phyloP scores from a whole-genome alignment of 2,888 invertebrate genomes.

The Parnassius smintheus region DNA sequence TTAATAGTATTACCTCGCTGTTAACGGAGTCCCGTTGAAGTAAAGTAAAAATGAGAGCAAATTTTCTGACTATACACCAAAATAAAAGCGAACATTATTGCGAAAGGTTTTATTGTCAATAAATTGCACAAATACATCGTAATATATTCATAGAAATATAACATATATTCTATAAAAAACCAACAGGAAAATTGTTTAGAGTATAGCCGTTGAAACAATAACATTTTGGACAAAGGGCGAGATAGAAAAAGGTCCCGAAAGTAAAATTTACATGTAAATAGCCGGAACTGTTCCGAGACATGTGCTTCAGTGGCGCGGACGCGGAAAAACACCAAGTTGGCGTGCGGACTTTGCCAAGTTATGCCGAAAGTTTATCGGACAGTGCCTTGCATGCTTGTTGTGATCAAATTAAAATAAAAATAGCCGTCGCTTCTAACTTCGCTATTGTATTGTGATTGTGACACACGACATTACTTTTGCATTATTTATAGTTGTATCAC shows the following conservation, averaged over 20 bases:
- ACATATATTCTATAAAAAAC: too few relatives aligned
- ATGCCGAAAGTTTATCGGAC: constrained; percentile 15
- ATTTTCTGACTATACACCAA: too few relatives aligned
- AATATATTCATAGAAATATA: too few relatives aligned
- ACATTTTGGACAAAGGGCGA: background rate
- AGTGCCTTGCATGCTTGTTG: background rate
- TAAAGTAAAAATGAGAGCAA: too few relatives aligned
- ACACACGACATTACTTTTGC: background rate
- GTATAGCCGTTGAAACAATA: too few relatives aligned
- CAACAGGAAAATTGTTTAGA: too few relatives aligned
- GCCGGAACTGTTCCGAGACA: constrained; percentile 6
- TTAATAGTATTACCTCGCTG: too few relatives aligned
- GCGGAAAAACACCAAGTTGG: constrained; percentile 9
- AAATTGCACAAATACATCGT: too few relatives aligned
- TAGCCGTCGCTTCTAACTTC: background rate
- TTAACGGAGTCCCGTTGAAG: too few relatives aligned
- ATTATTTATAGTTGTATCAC: background rate
- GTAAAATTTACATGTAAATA: constrained; percentile 11
- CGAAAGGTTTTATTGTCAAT: too few relatives aligned
- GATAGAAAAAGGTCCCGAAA: background rate
- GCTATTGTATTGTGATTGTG: background rate
- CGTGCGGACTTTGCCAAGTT: constrained; percentile 12
- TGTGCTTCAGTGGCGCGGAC: constrained; percentile 3
- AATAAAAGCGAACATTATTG: too few relatives aligned
- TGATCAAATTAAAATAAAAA: constrained; percentile 2